phyloP scores from a whole-genome alignment of 2,888 invertebrate genomes.

The Nasonia oneida region DNA sequence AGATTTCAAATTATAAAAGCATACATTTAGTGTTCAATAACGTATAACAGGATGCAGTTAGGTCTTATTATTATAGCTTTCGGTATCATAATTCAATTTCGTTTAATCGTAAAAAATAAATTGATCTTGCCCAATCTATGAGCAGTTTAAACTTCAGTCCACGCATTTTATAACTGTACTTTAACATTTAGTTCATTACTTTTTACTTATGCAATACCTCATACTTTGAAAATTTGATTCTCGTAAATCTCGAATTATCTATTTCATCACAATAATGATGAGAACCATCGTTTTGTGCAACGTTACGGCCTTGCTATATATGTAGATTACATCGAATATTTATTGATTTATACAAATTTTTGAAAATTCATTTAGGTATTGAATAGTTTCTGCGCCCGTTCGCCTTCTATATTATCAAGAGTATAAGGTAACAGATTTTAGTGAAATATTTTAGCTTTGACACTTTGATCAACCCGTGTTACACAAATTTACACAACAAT shows the following conservation, averaged over 20 bases:
- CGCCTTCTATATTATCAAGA: neutral
- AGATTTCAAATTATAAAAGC: too few relatives aligned
- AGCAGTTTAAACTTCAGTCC: conserved; percentile 25
- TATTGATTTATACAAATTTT: conserved; percentile 49
- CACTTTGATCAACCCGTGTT: conserved; percentile 20
- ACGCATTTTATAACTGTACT: conserved; percentile 34
- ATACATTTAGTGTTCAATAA: neutral
- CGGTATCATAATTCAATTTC: neutral
- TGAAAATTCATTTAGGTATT: conserved; percentile 21
- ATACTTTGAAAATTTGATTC: conserved; percentile 33
- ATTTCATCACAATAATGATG: conserved; percentile 38
- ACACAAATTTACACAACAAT: neutral
- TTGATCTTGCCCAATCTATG: conserved; percentile 26
- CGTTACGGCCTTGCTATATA: conserved; percentile 30
- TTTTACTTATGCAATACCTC: conserved; percentile 50
- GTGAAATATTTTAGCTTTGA: conserved; percentile 7
- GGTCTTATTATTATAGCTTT: neutral
- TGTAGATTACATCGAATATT: conserved; percentile 47
- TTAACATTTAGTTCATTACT: conserved; percentile 47
- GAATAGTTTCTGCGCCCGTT: conserved; percentile 1
- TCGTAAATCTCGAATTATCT: conserved; percentile 34
- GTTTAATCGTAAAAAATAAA: conserved; percentile 34
- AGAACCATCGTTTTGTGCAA: conserved; percentile 45
- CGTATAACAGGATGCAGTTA: conserved; percentile 2
- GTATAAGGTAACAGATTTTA: neutral